Conservation (phyloP, 1,140 invertebrate genomes). For the Meloidogyne floridensis region DNA sequence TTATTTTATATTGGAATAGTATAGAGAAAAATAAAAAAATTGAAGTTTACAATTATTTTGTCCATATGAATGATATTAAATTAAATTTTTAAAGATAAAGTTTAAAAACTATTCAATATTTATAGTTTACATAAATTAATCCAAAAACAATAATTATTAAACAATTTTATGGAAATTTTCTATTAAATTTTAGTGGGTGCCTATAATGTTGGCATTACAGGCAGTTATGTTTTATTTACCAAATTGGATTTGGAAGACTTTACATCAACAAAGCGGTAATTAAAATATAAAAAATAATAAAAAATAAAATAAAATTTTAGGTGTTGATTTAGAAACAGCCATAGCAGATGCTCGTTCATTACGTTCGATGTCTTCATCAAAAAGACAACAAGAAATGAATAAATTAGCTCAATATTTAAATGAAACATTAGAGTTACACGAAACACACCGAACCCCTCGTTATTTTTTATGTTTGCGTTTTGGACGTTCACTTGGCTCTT, state of each 20-base stretch:
- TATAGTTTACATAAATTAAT: too few species aligned
- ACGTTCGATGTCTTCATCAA: slow-evolving; percentile 39
- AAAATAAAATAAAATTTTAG: slow-evolving; percentile 18
- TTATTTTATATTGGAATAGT: background rate
- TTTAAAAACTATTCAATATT: too few species aligned
- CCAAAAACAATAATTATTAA: background rate
- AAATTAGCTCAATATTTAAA: slow-evolving; percentile 53
- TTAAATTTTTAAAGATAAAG: too few species aligned
- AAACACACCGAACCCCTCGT: slow-evolving; percentile 35
- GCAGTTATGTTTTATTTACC: slow-evolving; percentile 70
- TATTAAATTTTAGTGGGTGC: slow-evolving; percentile 59
- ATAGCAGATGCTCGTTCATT: slow-evolving; percentile 56
- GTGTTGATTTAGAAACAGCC: slow-evolving; percentile 56
- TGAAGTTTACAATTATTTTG: background rate
- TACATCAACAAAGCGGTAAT: slow-evolving; percentile 69
- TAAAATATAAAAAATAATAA: background rate
- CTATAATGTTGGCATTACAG: slow-evolving; percentile 68
- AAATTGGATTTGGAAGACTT: slow-evolving; percentile 68
- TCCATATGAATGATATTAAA: too few species aligned
- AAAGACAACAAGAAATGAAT: slow-evolving; percentile 50
- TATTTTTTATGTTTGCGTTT: slow-evolving; percentile 55
- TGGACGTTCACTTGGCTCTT: slow-evolving; percentile 68
- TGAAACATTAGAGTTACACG: slow-evolving; percentile 56
- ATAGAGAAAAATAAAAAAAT: background rate
- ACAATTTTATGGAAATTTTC: background rate